phyloP scores from a whole-genome alignment of 2,888 invertebrate species.

The Scaptodrosophila latifasciaeformis region DNA sequence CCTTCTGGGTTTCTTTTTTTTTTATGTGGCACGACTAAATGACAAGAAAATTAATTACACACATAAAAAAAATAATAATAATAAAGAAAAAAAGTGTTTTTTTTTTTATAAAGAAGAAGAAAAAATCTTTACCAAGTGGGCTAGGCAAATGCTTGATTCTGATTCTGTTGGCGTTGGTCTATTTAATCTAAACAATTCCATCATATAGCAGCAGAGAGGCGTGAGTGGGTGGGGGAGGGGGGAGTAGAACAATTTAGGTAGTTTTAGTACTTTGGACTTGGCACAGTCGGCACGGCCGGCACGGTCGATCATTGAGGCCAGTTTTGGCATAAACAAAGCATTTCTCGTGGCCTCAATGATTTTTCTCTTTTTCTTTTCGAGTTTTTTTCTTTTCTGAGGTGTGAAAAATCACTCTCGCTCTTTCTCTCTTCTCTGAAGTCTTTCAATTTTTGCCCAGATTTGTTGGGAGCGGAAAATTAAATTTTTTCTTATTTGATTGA shows the following conservation, averaged over 20 bases:
- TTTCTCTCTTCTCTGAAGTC: too few relatives aligned
- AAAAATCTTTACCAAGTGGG: constrained; percentile 26
- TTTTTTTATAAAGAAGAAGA: constrained; percentile 29
- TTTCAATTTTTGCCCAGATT: too few relatives aligned
- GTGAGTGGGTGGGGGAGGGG: too few relatives aligned
- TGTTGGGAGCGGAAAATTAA: too few relatives aligned
- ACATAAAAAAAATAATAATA: constrained; percentile 47
- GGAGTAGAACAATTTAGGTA: too few relatives aligned
- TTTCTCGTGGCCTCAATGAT: constrained; percentile 3
- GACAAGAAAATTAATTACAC: constrained; percentile 55
- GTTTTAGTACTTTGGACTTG: constrained; percentile 18
- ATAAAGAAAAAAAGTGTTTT: too few relatives aligned
- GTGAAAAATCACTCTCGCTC: constrained; percentile 10
- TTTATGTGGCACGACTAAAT: constrained; percentile 5
- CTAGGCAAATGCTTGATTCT: constrained; percentile 17
- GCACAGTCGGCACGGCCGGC: not conserved
- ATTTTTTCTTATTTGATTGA: too few relatives aligned
- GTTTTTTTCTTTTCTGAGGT: constrained; percentile 2
- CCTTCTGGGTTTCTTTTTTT: constrained; percentile 42
- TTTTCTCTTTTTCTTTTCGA: not conserved
- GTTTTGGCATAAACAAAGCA: not conserved
- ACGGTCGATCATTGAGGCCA: too few relatives aligned
- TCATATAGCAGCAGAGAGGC: too few relatives aligned
- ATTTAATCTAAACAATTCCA: constrained; percentile 37
- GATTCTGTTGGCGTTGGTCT: constrained; percentile 30